Percentiles rank a stretch among this genome's conserved stretches.
These are phyloP conservation scores for Thymallus thymallus DNA, from an alignment of 2,113 vertebrate genomes.

Conservation along the genomic window DNA sequence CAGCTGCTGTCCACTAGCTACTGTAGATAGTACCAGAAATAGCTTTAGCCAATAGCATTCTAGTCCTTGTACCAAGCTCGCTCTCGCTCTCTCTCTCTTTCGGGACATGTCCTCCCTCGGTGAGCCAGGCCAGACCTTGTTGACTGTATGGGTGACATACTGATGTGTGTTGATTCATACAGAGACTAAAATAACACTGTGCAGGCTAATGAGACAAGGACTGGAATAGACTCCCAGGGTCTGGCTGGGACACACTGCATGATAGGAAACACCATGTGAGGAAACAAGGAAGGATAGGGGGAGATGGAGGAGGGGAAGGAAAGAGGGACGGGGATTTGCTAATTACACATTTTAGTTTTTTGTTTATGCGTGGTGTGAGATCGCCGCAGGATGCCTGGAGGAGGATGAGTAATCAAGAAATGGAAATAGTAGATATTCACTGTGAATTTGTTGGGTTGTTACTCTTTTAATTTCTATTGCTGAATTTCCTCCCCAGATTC, in stretches of 20 bases:
- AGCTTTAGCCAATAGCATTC: constrained; percentile 31
- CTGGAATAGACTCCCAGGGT: constrained; percentile 39
- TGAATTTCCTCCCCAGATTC: no score
- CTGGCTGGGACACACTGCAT: constrained; percentile 20
- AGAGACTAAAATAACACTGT: constrained; percentile 33
- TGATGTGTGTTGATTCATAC: constrained; percentile 39
- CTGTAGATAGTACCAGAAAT: constrained; percentile 55
- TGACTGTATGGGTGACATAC: not conserved
- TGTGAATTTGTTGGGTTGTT: no score
- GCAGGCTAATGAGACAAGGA: constrained; percentile 24
- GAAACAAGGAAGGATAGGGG: constrained; percentile 42
- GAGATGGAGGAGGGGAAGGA: not conserved
- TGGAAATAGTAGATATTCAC: no score
- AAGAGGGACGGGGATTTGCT: constrained; percentile 38
- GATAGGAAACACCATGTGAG: constrained; percentile 27
- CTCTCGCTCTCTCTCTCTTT: not conserved
- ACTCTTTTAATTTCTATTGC: no score
- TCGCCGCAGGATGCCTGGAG: constrained; percentile 44
- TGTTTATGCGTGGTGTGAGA: constrained; percentile 51
- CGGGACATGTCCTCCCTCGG: not conserved
- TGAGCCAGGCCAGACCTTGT: no score
- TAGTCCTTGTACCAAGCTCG: not conserved
- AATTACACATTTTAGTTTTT: constrained; percentile 58
- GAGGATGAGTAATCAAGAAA: constrained; percentile 59
- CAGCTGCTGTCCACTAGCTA: constrained; percentile 48